Conservation (phyloP, 2,888 invertebrate species). For the Pandemis heparana region DNA sequence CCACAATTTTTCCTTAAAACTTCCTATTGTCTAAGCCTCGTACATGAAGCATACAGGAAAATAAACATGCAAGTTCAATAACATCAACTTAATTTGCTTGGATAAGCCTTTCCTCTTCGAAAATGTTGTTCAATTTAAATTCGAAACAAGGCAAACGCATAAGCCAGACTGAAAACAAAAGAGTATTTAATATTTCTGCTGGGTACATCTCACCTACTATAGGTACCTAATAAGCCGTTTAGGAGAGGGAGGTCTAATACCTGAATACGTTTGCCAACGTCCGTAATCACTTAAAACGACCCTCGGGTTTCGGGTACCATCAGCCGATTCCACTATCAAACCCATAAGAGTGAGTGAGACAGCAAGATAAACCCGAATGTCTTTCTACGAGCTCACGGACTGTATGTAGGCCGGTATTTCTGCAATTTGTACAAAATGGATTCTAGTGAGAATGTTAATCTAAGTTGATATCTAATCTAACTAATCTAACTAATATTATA, state of each 20-base stretch:
- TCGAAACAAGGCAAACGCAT: background rate
- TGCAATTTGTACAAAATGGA: too few relatives aligned
- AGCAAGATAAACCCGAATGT: too few relatives aligned
- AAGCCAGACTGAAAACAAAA: background rate
- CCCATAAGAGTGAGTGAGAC: too few relatives aligned
- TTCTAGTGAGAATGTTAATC: too few relatives aligned
- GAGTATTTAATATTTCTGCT: background rate
- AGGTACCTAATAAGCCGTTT: background rate
- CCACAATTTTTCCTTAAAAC: constrained; percentile 1
- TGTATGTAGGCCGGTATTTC: too few relatives aligned
- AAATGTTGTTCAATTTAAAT: background rate
- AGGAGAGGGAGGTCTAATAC: background rate
- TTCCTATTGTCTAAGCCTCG: constrained; percentile 3
- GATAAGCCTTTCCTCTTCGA: background rate
- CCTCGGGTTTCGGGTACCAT: too few relatives aligned
- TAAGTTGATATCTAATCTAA: too few relatives aligned
- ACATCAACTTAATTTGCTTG: constrained; percentile 8
- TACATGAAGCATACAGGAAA: constrained; percentile 7
- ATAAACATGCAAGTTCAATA: constrained; percentile 3
- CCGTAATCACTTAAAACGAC: too few relatives aligned
- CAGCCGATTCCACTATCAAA: too few relatives aligned
- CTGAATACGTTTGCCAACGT: background rate
- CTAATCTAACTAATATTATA: too few relatives aligned
- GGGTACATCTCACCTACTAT: background rate
- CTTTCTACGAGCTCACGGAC: too few relatives aligned